Conservation (phyloP, 2,797 vertebrate species). For the Eremophila alpestris region DNA sequence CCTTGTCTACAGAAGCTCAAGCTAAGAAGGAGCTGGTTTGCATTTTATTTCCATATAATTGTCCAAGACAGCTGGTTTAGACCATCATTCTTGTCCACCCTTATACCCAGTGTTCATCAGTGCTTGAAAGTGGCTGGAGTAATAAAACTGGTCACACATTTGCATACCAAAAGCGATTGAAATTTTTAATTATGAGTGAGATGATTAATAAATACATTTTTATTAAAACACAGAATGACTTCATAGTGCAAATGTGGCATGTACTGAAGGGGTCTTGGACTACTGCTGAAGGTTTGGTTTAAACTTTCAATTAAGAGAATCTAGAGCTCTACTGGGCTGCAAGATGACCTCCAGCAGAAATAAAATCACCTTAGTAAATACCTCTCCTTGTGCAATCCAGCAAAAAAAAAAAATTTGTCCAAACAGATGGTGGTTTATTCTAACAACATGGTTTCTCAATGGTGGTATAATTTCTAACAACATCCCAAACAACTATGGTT, state of each 20-base stretch:
- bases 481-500: background rate
- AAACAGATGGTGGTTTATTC: background rate
- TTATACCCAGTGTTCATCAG: background rate
- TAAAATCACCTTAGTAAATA: background rate
- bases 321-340: background rate
- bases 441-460: background rate
- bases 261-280: background rate
- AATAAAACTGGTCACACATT: background rate
- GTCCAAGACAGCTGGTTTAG: background rate
- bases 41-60: conserved; percentile 28
- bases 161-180: background rate
- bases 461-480: background rate
- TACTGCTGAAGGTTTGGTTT: background rate
- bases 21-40: background rate
- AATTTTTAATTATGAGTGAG: background rate
- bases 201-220: background rate
- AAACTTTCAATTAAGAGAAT: background rate
- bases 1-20: background rate
- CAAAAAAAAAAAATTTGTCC: background rate
- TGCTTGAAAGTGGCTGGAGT: background rate
- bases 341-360: background rate
- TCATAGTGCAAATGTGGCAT: background rate
- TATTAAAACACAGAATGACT: background rate
- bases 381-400: background rate
- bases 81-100: background rate